phyloP scores from a whole-genome alignment of 2,888 invertebrate species.

The Conops quadrifasciatus region DNA sequence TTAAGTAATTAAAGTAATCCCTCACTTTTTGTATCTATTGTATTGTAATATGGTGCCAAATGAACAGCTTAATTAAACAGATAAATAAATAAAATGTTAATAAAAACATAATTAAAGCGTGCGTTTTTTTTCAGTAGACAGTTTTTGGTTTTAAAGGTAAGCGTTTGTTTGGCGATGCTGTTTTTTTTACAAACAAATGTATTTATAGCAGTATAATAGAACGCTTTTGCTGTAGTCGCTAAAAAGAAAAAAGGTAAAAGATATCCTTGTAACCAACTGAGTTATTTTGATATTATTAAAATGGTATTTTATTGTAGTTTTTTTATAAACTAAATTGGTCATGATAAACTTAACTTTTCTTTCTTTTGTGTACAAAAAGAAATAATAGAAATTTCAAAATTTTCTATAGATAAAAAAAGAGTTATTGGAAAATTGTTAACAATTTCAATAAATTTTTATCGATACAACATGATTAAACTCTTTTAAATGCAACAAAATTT shows the following conservation, averaged over 20 bases:
- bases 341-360: too few species aligned
- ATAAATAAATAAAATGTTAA: conserved; percentile 1
- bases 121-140: too few species aligned
- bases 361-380: too few species aligned
- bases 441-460: conserved; percentile 11
- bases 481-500: neutral
- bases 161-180: too few species aligned
- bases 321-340: too few species aligned
- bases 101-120: conserved; percentile 9
- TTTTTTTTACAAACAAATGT: too few species aligned
- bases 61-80: conserved; percentile 19
- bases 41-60: conserved; percentile 26
- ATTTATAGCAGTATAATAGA: too few species aligned
- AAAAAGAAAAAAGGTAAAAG: too few species aligned
- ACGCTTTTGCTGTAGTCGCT: too few species aligned
- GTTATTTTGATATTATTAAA: too few species aligned
- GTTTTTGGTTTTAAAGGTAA: neutral
- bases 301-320: too few species aligned
- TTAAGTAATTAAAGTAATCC: conserved; percentile 3
- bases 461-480: neutral
- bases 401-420: neutral
- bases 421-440: neutral
- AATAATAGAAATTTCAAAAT: neutral
- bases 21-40: neutral
- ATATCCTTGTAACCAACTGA: too few species aligned